phyloP scores from a whole-genome alignment of 53 echinoderm and acorn worm genomes.

The Crossaster papposus region DNA sequence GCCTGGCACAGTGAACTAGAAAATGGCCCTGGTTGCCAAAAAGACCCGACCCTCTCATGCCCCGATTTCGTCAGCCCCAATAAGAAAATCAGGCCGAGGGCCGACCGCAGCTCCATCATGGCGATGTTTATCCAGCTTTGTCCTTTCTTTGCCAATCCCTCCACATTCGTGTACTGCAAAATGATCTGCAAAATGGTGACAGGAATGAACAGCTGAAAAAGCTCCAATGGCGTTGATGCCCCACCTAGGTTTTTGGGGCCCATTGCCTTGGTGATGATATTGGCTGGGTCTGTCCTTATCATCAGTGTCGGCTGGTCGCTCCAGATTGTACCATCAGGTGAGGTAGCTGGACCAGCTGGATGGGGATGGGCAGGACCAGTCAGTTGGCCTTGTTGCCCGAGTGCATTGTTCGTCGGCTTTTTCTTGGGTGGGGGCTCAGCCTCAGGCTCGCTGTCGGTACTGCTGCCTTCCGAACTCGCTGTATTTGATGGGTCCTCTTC shows the following conservation, averaged over 20 bases:
- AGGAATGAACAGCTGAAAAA: not conserved
- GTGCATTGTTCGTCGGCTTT: too few relatives aligned
- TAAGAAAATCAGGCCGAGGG: not conserved
- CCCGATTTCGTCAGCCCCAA: not conserved
- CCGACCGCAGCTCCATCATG: not conserved
- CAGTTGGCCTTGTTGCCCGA: too few relatives aligned
- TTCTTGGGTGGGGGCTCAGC: too few relatives aligned
- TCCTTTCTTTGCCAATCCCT: not conserved
- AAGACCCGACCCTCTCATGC: not conserved
- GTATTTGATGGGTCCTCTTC: too few relatives aligned
- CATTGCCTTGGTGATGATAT: not conserved
- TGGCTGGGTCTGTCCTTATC: not conserved
- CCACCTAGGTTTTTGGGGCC: not conserved
- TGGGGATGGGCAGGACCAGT: too few relatives aligned
- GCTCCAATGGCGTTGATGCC: not conserved
- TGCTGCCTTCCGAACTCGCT: too few relatives aligned
- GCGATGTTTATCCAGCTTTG: not conserved
- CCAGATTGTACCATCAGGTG: not conserved
- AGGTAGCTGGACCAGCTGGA: too few relatives aligned
- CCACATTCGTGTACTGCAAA: not conserved
- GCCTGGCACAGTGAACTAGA: slow-evolving; percentile 8
- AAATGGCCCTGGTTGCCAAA: not conserved
- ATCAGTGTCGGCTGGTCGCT: not conserved
- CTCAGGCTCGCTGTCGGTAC: too few relatives aligned
- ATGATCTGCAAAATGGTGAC: not conserved